Percentiles rank a stretch among this genome's conserved stretches.
These are phyloP conservation scores for Onychostruthus taczanowskii DNA, from an alignment of 2,113 vertebrate species.

Conservation along the genomic window DNA sequence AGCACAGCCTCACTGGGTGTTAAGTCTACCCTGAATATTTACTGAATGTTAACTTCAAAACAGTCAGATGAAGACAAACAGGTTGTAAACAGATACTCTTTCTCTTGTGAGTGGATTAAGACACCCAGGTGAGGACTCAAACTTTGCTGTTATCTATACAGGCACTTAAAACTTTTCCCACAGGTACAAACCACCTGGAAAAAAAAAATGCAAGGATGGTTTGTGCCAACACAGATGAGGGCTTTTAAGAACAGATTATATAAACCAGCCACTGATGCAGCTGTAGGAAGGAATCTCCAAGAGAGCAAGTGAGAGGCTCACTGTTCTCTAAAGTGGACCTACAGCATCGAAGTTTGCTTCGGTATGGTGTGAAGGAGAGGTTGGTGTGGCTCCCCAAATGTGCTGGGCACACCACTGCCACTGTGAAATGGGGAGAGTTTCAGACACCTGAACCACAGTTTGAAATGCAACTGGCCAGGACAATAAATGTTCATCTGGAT, in stretches of 20 bases:
- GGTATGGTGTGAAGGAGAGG: background rate
- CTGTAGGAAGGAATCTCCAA: background rate
- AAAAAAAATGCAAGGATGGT: background rate
- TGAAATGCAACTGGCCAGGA: background rate
- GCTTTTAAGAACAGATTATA: background rate
- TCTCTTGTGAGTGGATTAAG: background rate
- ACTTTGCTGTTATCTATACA: background rate
- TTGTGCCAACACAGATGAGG: background rate
- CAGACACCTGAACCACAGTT: background rate
- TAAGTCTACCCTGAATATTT: background rate
- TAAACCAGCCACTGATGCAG: background rate
- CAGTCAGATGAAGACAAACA: background rate
- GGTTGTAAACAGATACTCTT: background rate
- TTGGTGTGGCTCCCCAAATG: background rate
- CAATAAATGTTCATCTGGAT: background rate
- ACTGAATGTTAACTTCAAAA: background rate
- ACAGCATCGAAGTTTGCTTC: accelerated
- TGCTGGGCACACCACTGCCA: background rate
- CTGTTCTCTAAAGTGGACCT: background rate
- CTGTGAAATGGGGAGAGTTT: background rate
- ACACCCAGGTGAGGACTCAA: background rate
- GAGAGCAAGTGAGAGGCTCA: accelerated
- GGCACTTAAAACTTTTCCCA: background rate
- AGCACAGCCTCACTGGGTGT: background rate
- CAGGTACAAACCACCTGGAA: background rate